Percentiles rank a stretch among this genome's conserved stretches.
Evolutionary conservation across 2,113 vertebrate genomes (phyloP).

Genomic region (Phocoena phocoena): DNA sequence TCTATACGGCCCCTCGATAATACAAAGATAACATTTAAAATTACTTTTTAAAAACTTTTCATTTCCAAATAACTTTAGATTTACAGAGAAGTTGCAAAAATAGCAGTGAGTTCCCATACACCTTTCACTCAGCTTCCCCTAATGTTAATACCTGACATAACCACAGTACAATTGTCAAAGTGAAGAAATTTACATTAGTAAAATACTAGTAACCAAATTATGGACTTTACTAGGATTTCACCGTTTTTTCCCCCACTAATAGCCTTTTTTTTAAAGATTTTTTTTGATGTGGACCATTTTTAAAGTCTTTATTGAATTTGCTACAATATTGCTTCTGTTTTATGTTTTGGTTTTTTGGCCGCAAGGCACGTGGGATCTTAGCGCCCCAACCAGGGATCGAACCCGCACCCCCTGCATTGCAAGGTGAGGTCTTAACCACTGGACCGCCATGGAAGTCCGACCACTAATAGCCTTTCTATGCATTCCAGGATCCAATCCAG

Average conservation of each 20-base stretch:
- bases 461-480: background rate
- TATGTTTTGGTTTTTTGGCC: too few relatives aligned
- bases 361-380: too few relatives aligned
- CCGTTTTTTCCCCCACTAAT: background rate
- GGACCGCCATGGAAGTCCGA: too few relatives aligned
- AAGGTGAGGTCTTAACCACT: too few relatives aligned
- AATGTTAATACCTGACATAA: slow-evolving; percentile 24
- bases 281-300: too few relatives aligned
- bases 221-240: slow-evolving; percentile 36
- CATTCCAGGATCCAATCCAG: background rate
- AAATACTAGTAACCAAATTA: slow-evolving; percentile 28
- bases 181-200: slow-evolving; percentile 15
- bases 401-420: too few relatives aligned
- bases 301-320: too few relatives aligned
- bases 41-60: background rate
- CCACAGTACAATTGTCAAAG: background rate
- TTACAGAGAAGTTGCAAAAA: slow-evolving; percentile 35
- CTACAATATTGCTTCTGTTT: too few relatives aligned
- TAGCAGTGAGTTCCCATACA: background rate
- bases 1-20: background rate
- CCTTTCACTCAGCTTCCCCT: background rate
- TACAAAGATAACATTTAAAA: slow-evolving; percentile 45
- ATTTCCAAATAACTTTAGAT: slow-evolving; percentile 38
- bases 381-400: too few relatives aligned
- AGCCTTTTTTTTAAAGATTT: background rate